phyloP scores from a whole-genome alignment of 35 echinoderm and acorn worm genomes.

The Ophioderma brevispina region DNA sequence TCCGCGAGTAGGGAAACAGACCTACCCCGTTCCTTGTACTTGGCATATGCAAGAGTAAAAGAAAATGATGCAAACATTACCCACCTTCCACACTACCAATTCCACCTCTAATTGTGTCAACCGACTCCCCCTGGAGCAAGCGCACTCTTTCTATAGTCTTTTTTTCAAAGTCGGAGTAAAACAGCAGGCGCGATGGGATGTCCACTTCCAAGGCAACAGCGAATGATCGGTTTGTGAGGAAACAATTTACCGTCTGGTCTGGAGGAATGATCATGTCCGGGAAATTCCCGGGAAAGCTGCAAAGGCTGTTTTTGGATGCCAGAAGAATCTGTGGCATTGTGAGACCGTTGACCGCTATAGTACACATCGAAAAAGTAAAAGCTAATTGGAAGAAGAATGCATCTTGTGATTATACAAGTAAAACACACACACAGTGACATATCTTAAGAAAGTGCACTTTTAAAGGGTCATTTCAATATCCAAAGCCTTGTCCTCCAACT shows the following conservation, averaged over 20 bases:
- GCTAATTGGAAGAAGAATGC: too few species aligned
- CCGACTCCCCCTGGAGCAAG: neutral
- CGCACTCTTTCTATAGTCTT: slow-evolving; percentile 49
- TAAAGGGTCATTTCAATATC: too few species aligned
- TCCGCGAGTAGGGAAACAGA: too few species aligned
- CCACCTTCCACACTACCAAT: slow-evolving; percentile 83
- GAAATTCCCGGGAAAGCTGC: slow-evolving; percentile 32
- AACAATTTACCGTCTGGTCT: neutral
- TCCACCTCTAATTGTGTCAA: slow-evolving; percentile 37
- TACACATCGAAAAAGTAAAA: too few species aligned
- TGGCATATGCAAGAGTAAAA: too few species aligned
- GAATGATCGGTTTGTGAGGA: slow-evolving; percentile 35
- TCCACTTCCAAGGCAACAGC: slow-evolving; percentile 46
- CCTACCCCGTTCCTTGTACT: too few species aligned
- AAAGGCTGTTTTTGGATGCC: slow-evolving; percentile 30
- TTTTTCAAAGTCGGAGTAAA: slow-evolving; percentile 54
- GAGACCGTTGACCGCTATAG: slow-evolving; percentile 22
- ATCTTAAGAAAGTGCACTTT: too few species aligned
- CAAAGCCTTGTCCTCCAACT: too few species aligned
- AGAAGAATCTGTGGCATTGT: slow-evolving; percentile 65
- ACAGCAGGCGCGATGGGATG: slow-evolving; percentile 15
- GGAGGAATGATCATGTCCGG: neutral
- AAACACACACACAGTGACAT: too few species aligned
- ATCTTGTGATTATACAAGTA: too few species aligned
- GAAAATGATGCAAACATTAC: too few species aligned